Evolutionary conservation across 92 coral and sea anemone genomes (phyloP).

Genomic region (Paramuricea clavata): DNA sequence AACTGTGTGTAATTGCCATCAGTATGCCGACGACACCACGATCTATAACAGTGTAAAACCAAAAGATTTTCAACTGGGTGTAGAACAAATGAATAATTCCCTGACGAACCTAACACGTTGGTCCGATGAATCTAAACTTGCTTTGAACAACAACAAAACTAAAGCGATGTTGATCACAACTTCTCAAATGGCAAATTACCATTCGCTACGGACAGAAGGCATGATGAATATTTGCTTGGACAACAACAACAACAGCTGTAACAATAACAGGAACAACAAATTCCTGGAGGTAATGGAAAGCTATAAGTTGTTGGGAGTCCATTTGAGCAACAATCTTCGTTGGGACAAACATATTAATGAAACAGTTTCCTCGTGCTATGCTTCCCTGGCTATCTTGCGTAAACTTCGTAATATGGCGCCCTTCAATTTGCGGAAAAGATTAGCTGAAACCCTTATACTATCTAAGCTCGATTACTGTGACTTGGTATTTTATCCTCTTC

Average conservation of each 20-base stretch:
- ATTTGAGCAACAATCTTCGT: constrained; percentile 40
- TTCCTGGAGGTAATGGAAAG: neutral
- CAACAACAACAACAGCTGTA: neutral
- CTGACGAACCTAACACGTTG: too few relatives aligned
- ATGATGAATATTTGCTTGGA: neutral
- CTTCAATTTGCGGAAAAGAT: constrained; percentile 33
- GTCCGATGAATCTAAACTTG: too few relatives aligned
- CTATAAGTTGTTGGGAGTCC: constrained; percentile 39
- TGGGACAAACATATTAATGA: constrained; percentile 53
- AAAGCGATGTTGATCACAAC: too few relatives aligned
- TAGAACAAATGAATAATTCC: too few relatives aligned
- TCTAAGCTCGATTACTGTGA: constrained; percentile 20
- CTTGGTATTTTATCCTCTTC: too few relatives aligned
- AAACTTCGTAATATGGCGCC: constrained; percentile 56
- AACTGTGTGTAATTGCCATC: too few relatives aligned
- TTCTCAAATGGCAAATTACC: too few relatives aligned
- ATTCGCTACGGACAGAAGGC: neutral
- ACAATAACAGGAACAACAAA: constrained; percentile 8
- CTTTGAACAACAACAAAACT: too few relatives aligned
- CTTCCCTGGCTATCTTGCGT: constrained; percentile 52
- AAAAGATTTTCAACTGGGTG: too few relatives aligned
- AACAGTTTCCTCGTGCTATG: constrained; percentile 43
- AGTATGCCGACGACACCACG: too few relatives aligned
- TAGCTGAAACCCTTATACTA: constrained; percentile 37
- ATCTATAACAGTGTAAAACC: too few relatives aligned